A percentile compares a stretch with the other conserved stretches of the same genome.
Evolutionary conservation across 2,113 vertebrate species (phyloP).

Genomic region (Triplophysa rosa): DNA sequence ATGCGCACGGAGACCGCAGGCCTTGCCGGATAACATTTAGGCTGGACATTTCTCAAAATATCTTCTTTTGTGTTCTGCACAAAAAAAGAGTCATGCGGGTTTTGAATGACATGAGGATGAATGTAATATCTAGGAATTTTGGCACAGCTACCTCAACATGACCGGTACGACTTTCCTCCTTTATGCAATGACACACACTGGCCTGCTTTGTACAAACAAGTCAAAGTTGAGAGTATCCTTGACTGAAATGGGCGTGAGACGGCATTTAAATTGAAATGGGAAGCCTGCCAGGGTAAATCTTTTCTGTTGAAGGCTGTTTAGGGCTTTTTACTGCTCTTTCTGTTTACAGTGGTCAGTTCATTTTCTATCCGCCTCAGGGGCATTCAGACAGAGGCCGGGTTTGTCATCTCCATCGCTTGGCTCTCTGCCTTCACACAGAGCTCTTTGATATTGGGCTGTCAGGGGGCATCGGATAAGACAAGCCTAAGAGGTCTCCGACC

Average conservation of each 20-base stretch:
- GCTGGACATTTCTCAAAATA: too few species aligned
- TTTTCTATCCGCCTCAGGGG: slow-evolving; percentile 27
- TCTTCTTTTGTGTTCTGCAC: too few species aligned
- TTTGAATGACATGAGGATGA: too few species aligned
- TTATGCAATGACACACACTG: not conserved
- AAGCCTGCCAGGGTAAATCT: slow-evolving; percentile 31
- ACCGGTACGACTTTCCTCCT: not conserved
- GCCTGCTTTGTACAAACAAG: slow-evolving; percentile 21
- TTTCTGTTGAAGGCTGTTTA: slow-evolving; percentile 32
- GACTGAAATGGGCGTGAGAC: slow-evolving; percentile 2
- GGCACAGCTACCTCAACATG: too few species aligned
- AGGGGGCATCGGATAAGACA: slow-evolving; percentile 24
- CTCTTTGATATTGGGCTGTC: slow-evolving; percentile 37
- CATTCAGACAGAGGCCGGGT: slow-evolving; percentile 18
- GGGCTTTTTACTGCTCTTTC: slow-evolving; percentile 17
- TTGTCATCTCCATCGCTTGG: slow-evolving; percentile 32
- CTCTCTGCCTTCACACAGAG: slow-evolving; percentile 28
- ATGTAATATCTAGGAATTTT: too few species aligned
- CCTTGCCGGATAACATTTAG: not conserved
- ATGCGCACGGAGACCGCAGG: not conserved
- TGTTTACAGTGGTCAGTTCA: slow-evolving; percentile 32
- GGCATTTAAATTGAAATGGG: slow-evolving; percentile 30
- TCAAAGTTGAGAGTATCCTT: slow-evolving; percentile 11
- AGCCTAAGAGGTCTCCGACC: slow-evolving; percentile 31
- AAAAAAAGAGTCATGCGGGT: too few species aligned